These are phyloP conservation scores for Harpegnathos saltator DNA, from an alignment of 1,140 invertebrate species.

Conservation along the genomic window DNA sequence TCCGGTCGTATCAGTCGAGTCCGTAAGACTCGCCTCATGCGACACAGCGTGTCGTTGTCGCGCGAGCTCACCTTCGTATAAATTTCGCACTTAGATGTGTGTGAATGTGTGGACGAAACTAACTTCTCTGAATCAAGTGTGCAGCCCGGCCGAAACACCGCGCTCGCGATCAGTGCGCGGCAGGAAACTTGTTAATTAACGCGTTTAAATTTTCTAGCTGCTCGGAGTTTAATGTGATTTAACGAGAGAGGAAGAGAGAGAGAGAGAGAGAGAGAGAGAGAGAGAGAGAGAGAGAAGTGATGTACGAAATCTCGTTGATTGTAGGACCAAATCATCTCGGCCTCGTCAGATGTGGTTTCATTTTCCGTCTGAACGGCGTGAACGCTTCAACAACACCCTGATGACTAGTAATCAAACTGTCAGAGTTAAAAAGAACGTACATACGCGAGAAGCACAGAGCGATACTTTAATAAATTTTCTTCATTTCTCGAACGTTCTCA, in stretches of 20 bases:
- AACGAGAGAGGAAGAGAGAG: not conserved
- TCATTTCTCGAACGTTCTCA: too few relatives aligned
- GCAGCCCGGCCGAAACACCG: not conserved
- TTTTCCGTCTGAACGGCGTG: not conserved
- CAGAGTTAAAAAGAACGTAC: not conserved
- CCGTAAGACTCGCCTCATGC: too few relatives aligned
- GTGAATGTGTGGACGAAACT: slow-evolving; percentile 21
- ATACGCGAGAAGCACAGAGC: not conserved
- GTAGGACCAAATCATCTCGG: not conserved
- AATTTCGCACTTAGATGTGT: not conserved
- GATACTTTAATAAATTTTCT: too few relatives aligned
- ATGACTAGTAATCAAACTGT: not conserved
- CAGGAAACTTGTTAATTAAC: slow-evolving; percentile 31
- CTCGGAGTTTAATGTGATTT: slow-evolving; percentile 31
- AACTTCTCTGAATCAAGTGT: not conserved
- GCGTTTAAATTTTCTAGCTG: slow-evolving; percentile 23
- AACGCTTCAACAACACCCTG: not conserved
- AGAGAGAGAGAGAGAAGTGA: not conserved
- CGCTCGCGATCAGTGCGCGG: not conserved
- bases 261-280: too few relatives aligned
- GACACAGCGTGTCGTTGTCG: too few relatives aligned
- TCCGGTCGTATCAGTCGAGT: too few relatives aligned
- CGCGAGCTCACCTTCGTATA: not conserved
- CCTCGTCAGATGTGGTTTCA: not conserved
- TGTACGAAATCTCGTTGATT: slow-evolving; percentile 15